These are phyloP conservation scores for Platycheirus rosarum DNA, from an alignment of 2,888 invertebrate genomes.

Conservation along the genomic window DNA sequence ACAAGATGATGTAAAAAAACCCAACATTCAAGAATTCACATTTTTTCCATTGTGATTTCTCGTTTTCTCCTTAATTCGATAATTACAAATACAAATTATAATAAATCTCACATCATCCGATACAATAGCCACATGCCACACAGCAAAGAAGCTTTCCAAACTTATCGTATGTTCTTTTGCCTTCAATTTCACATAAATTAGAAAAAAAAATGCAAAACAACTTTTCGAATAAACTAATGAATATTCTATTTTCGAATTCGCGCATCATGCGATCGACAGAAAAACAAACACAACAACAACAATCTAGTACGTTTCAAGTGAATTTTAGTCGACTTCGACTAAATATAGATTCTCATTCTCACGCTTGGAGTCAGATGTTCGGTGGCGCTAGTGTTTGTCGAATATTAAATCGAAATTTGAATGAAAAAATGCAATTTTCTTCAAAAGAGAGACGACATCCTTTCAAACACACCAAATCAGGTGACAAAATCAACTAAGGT, in stretches of 20 bases:
- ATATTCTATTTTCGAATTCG: slow-evolving; percentile 59
- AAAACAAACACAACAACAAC: slow-evolving; percentile 25
- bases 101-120: too few species aligned
- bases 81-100: too few species aligned
- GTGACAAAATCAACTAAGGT: slow-evolving; percentile 18
- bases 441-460: slow-evolving; percentile 2
- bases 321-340: slow-evolving; percentile 15
- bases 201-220: too few species aligned
- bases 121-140: too few species aligned
- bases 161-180: too few species aligned
- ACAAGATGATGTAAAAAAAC: too few species aligned
- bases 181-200: too few species aligned
- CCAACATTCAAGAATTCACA: too few species aligned
- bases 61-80: too few species aligned
- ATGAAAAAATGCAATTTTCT: slow-evolving; percentile 4
- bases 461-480: not conserved
- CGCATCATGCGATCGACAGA: slow-evolving; percentile 51
- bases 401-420: slow-evolving; percentile 1
- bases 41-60: too few species aligned
- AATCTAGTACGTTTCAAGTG: slow-evolving; percentile 3
- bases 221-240: too few species aligned
- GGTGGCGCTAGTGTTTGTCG: not conserved
- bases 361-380: not conserved
- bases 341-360: slow-evolving; percentile 23
- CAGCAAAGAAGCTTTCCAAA: too few species aligned